A percentile compares a stretch with the other conserved stretches of the same genome.
Evolutionary conservation across 1,140 invertebrate species (phyloP).

Genomic region (Colletes gigas): DNA sequence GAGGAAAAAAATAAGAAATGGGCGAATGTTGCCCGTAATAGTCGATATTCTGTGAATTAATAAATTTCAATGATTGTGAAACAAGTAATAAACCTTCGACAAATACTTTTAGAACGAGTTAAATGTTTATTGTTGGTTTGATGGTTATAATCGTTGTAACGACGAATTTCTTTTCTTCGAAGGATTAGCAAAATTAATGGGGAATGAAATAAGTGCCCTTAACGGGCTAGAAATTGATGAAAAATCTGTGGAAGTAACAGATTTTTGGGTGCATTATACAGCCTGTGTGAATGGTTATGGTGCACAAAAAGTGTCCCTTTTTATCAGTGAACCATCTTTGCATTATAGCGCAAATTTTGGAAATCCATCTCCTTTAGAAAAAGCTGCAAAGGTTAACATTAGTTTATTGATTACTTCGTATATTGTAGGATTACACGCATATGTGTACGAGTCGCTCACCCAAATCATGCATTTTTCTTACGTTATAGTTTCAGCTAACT

Average conservation of each 20-base stretch:
- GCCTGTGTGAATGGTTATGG: constrained; percentile 83
- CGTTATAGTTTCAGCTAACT: background rate
- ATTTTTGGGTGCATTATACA: constrained; percentile 89
- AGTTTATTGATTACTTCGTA: constrained; percentile 16
- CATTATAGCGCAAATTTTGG: constrained; percentile 84
- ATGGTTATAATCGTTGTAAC: background rate
- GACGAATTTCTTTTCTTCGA: background rate
- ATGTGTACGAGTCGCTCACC: background rate
- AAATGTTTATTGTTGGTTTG: background rate
- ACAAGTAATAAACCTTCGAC: background rate
- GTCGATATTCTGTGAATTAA: background rate
- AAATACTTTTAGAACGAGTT: background rate
- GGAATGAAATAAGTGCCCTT: constrained; percentile 87
- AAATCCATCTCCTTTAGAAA: constrained; percentile 85
- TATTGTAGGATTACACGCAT: background rate
- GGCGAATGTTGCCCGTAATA: background rate
- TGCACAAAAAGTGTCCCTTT: constrained; percentile 86
- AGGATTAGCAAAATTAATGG: constrained; percentile 81
- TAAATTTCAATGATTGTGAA: background rate
- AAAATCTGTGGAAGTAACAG: constrained; percentile 87
- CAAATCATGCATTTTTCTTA: background rate
- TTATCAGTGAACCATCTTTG: constrained; percentile 85
- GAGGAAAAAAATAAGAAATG: background rate
- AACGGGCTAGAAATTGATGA: constrained; percentile 88
- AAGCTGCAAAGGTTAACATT: constrained; percentile 84